Conservation (phyloP, 2,113 vertebrate genomes). For the Syrrhaptes paradoxus region DNA sequence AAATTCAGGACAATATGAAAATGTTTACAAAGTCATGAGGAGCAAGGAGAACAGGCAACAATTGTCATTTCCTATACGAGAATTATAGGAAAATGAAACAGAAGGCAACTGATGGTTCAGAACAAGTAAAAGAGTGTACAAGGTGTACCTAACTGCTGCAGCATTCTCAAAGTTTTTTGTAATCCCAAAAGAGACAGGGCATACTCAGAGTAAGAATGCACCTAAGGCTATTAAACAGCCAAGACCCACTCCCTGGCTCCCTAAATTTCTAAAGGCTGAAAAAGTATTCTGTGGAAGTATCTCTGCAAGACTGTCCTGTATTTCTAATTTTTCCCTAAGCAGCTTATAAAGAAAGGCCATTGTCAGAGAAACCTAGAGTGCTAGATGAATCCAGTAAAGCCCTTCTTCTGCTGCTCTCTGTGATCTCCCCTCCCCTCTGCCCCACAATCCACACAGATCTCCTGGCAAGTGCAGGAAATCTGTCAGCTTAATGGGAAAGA, state of each 20-base stretch:
- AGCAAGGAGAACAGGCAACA: background rate
- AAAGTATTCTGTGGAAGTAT: background rate
- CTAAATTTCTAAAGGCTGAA: background rate
- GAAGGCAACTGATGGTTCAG: background rate
- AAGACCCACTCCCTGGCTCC: background rate
- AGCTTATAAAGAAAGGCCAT: background rate
- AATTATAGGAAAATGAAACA: background rate
- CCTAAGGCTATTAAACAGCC: background rate
- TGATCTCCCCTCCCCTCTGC: background rate
- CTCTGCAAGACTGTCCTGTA: background rate
- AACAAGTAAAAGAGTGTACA: background rate
- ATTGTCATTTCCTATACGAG: background rate
- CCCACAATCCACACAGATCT: background rate
- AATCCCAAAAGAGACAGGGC: background rate
- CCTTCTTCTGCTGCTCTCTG: background rate
- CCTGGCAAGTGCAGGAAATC: background rate
- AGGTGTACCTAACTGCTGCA: background rate
- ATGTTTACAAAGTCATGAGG: accelerated
- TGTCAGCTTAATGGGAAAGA: background rate
- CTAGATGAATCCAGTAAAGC: background rate
- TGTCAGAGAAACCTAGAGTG: background rate
- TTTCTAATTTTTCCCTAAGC: background rate
- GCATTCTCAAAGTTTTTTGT: background rate
- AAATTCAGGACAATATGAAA: background rate
- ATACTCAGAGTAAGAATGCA: background rate